Conservation (phyloP, 92 coral and sea anemone genomes). For the Meandrina meandrites region DNA sequence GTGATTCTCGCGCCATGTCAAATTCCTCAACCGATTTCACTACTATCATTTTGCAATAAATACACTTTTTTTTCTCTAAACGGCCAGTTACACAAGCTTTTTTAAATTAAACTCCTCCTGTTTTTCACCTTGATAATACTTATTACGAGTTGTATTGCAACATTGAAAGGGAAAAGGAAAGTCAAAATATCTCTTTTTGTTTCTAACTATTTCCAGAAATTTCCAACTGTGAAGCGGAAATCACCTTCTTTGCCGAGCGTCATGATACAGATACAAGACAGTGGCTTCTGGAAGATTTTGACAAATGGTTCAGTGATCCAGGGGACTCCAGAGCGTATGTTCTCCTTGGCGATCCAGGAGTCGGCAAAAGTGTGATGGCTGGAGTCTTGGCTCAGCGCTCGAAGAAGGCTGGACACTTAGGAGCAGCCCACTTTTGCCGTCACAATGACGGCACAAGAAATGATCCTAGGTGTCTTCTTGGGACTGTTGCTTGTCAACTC, state of each 20-base stretch:
- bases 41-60: too few relatives aligned
- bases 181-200: too few relatives aligned
- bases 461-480: slow-evolving; percentile 56
- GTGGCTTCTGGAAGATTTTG: slow-evolving; percentile 50
- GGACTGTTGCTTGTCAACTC: slow-evolving; percentile 49
- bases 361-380: slow-evolving; percentile 69
- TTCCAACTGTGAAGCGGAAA: slow-evolving; percentile 27
- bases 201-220: too few relatives aligned
- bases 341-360: slow-evolving; percentile 65
- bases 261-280: slow-evolving; percentile 51
- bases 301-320: slow-evolving; percentile 42
- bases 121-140: too few relatives aligned
- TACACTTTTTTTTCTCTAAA: too few relatives aligned
- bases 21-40: too few relatives aligned
- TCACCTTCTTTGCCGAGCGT: slow-evolving; percentile 21
- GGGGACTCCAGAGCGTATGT: slow-evolving; percentile 60
- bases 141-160: too few relatives aligned
- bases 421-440: slow-evolving; percentile 60
- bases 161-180: too few relatives aligned
- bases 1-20: too few relatives aligned
- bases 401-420: slow-evolving; percentile 27
- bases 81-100: too few relatives aligned
- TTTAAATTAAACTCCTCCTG: too few relatives aligned
- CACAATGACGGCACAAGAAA: slow-evolving; percentile 51
- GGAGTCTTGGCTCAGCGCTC: slow-evolving; percentile 48